These are phyloP conservation scores for Apodemia zela DNA, from an alignment of 2,888 invertebrate species.

Conservation along the genomic window DNA sequence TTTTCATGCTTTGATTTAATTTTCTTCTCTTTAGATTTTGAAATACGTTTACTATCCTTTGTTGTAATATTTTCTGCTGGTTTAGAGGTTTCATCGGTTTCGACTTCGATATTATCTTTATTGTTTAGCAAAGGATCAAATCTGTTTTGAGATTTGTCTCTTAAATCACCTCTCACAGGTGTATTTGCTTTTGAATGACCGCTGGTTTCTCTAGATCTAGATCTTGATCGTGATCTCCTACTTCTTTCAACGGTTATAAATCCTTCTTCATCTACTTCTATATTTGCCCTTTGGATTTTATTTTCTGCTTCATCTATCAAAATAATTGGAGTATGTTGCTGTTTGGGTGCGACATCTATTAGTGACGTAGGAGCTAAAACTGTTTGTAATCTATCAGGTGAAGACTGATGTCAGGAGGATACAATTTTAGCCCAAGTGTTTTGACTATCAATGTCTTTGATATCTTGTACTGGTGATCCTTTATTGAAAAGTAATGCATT, in stretches of 20 bases:
- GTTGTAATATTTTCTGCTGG: conserved; percentile 40
- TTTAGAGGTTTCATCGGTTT: conserved; percentile 36
- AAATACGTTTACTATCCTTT: conserved; percentile 38
- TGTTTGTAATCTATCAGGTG: conserved; percentile 48
- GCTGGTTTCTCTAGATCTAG: conserved; percentile 75
- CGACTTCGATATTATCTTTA: conserved; percentile 44
- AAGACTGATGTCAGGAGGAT: conserved; percentile 52
- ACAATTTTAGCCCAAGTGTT: conserved; percentile 70
- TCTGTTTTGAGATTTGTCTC: conserved; percentile 58
- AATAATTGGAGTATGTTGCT: conserved; percentile 53
- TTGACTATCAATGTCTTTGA: conserved; percentile 30
- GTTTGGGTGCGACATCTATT: conserved; percentile 35
- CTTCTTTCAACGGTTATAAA: conserved; percentile 72
- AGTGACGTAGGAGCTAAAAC: conserved; percentile 28
- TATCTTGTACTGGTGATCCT: conserved; percentile 27
- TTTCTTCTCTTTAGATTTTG: conserved; percentile 48
- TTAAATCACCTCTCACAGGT: conserved; percentile 39
- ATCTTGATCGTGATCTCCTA: conserved; percentile 77
- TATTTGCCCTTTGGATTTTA: conserved; percentile 45
- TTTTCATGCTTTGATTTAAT: conserved; percentile 35
- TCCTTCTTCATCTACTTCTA: conserved; percentile 62
- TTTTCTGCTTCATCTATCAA: conserved; percentile 56
- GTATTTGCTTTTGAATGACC: conserved; percentile 47
- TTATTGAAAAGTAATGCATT: conserved; percentile 29
- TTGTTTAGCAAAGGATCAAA: conserved; percentile 53